Evolutionary conservation across 2,888 invertebrate genomes (phyloP).

Genomic region (Antitype chi): DNA sequence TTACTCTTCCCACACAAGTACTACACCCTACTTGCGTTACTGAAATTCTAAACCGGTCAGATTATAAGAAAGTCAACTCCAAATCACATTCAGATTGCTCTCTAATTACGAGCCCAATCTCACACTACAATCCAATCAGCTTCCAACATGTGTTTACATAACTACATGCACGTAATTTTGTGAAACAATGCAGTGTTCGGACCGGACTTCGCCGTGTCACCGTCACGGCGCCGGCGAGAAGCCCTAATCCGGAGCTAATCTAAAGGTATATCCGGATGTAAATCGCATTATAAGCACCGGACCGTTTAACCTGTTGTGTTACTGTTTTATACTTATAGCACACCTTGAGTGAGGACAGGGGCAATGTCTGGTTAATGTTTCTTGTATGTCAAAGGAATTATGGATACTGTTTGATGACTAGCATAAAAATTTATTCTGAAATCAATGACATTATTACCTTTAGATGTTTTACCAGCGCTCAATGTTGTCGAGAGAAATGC

Average conservation of each 20-base stretch:
- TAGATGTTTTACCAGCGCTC: too few species aligned
- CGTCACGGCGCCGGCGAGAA: conserved; percentile 53
- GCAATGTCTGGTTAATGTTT: not conserved
- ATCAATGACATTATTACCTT: too few species aligned
- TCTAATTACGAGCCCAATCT: conserved; percentile 42
- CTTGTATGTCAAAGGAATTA: not conserved
- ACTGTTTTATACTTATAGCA: conserved; percentile 47
- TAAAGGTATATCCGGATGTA: conserved; percentile 64
- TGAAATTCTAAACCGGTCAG: not conserved
- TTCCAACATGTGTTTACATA: conserved; percentile 15
- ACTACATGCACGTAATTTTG: conserved; percentile 32
- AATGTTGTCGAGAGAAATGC: too few species aligned
- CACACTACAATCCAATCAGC: conserved; percentile 39
- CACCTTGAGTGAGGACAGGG: conserved; percentile 48
- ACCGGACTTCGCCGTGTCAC: conserved; percentile 26
- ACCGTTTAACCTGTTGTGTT: conserved; percentile 49
- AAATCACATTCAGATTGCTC: conserved; percentile 6
- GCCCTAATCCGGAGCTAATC: conserved; percentile 72
- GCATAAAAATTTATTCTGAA: not conserved
- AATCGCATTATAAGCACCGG: conserved; percentile 67
- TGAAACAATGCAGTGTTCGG: conserved; percentile 20
- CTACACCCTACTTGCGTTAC: not conserved
- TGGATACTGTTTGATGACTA: not conserved
- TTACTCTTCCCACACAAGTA: not conserved
- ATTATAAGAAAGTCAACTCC: not conserved